Base-by-base conservation (phyloP, 2,888 invertebrate species). In the Dichetophora obliterata region DNA sequence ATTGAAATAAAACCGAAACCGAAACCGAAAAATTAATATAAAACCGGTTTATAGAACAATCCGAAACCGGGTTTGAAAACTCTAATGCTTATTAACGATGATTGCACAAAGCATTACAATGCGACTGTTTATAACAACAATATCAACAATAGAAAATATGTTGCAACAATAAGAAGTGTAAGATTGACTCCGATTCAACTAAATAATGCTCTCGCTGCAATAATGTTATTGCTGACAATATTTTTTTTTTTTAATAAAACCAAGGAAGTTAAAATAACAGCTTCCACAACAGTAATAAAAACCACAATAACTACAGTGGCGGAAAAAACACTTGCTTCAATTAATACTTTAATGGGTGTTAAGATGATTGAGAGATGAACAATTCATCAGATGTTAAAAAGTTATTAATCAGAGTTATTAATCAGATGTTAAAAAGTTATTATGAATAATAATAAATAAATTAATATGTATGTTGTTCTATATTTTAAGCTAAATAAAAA, bases 81-180 rank as follows among this genome's bases (percentile, higher is more conserved):
- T n/a, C n/a, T 70, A 31, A 27, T 31, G 54, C 71, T 71, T 52
- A 71, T 71, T 71, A 27, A 37, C 14, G 68, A 48, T 43, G 50
- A 68, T 68, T 50, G 27, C 43, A 68, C 14, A 14, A 27, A 22
- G 2, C 68, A 31, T 8, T 16, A 34, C 0, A 54, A 54, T 63
- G 63, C 16, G 31, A 8, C 34, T 63, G 27, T 27, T 27, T n/a
- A 31, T 14, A 63, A 16, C 63, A 16, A 24, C 4, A 50, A 24
- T 24, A 48, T 11, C 16, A 68, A 48, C 68, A 19, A 68, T 48
- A 27, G 14, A 48, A 50, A 31, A 31, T 0, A 59, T 14, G 16
- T 16, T 14, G 14, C n/a, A 37, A 34, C n/a, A 34, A 3, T 3
- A 43, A 43, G 66, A 37, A 16, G 34, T 27, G 37, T n/a, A 16